These are phyloP conservation scores for Caenorhabditis imperialis DNA, from an alignment of 2,888 invertebrate species.

Conservation along the genomic window DNA sequence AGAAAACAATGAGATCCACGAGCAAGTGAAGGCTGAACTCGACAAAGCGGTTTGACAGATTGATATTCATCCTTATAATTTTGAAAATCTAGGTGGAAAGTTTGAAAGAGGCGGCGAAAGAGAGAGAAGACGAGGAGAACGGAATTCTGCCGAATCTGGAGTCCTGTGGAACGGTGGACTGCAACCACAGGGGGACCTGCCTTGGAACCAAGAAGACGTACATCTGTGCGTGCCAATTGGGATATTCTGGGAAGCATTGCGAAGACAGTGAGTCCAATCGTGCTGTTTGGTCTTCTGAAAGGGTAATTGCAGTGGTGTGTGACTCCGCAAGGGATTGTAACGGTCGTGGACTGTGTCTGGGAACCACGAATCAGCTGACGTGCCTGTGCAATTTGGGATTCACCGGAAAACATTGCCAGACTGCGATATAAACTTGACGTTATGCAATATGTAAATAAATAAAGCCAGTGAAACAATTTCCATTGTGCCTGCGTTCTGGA, in stretches of 20 bases:
- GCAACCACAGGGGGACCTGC: slow-evolving; percentile 72
- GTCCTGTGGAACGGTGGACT: slow-evolving; percentile 62
- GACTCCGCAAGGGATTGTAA: slow-evolving; percentile 74
- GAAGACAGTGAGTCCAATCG: slow-evolving; percentile 70
- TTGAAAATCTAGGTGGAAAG: slow-evolving; percentile 31
- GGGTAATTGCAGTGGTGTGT: slow-evolving; percentile 69
- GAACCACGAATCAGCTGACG: slow-evolving; percentile 65
- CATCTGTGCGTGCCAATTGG: slow-evolving; percentile 71
- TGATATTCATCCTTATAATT: background rate
- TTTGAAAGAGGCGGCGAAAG: slow-evolving; percentile 42
- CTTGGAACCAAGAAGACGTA: slow-evolving; percentile 68
- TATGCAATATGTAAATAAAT: slow-evolving; percentile 31
- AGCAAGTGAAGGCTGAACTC: slow-evolving; percentile 53
- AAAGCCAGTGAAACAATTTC: too few relatives aligned
- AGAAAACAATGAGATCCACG: slow-evolving; percentile 34
- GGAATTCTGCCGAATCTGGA: slow-evolving; percentile 34
- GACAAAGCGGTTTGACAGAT: slow-evolving; percentile 34
- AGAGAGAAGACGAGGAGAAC: slow-evolving; percentile 34
- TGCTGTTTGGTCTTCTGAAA: too few relatives aligned
- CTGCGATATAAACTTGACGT: slow-evolving; percentile 41
- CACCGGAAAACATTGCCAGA: slow-evolving; percentile 69
- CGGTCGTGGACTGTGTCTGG: slow-evolving; percentile 73
- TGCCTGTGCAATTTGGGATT: slow-evolving; percentile 71
- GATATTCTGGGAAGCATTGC: slow-evolving; percentile 70
- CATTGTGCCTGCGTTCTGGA: slow-evolving; percentile 4